These are phyloP conservation scores for Pachyramphus minor DNA, from an alignment of 2,113 vertebrate species.

Conservation along the genomic window DNA sequence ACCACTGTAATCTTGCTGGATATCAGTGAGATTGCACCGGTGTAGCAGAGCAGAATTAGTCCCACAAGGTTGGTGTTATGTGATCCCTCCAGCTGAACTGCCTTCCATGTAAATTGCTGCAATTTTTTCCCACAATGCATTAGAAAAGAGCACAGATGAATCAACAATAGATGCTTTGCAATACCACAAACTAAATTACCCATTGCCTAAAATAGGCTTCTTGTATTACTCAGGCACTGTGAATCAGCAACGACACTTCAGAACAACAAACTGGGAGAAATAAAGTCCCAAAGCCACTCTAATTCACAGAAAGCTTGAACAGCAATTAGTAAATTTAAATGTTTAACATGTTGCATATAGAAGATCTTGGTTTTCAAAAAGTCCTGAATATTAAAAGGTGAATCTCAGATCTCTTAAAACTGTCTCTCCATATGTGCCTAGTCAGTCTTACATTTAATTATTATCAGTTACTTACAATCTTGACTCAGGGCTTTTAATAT, in stretches of 20 bases:
- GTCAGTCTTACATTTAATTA: neutral
- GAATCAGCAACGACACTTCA: neutral
- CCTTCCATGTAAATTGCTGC: slow-evolving; percentile 16
- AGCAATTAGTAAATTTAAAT: neutral
- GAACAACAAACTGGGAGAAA: neutral
- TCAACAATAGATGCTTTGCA: neutral
- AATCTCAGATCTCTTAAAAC: neutral
- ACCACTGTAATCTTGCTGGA: neutral
- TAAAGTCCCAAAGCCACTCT: neutral
- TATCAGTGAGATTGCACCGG: neutral
- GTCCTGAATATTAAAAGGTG: neutral
- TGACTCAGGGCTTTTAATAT: neutral
- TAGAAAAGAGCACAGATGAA: neutral
- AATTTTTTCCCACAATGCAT: neutral
- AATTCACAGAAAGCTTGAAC: neutral
- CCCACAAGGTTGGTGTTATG: neutral
- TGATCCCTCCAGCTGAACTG: slow-evolving; percentile 10
- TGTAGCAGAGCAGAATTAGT: neutral
- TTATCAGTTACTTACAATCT: neutral
- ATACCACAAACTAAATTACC: neutral
- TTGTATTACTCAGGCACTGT: neutral
- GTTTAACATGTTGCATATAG: neutral
- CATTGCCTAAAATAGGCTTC: neutral
- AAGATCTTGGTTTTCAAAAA: neutral
- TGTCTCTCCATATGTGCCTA: neutral